Conservation (phyloP, 2,113 vertebrate species). For the Chrysochloris asiatica region DNA sequence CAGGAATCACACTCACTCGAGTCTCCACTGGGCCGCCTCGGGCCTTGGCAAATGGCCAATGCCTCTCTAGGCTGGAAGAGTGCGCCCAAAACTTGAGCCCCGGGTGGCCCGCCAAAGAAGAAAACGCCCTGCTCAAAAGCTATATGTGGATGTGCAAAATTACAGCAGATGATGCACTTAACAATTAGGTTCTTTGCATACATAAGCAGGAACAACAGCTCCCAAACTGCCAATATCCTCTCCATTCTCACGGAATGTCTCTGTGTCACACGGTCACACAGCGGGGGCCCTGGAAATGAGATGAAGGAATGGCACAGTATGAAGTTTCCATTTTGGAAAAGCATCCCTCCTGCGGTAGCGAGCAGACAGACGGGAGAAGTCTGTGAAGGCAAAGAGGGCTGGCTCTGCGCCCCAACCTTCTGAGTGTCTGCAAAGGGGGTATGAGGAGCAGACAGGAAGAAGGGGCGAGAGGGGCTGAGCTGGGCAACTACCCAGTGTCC, state of each 20-base stretch:
- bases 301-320: conserved; percentile 75
- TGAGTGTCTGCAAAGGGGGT: background rate
- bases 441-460: background rate
- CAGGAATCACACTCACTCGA: conserved; percentile 35
- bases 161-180: conserved; percentile 85
- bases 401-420: background rate
- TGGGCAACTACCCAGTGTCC: background rate
- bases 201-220: conserved; percentile 86
- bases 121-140: conserved; percentile 72
- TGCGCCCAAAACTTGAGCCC: conserved; percentile 43
- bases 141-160: conserved; percentile 83
- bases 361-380: conserved; percentile 67
- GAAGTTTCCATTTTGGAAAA: conserved; percentile 75
- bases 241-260: conserved; percentile 79
- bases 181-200: conserved; percentile 86
- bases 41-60: conserved; percentile 69
- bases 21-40: conserved; percentile 23
- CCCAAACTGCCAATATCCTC: conserved; percentile 85
- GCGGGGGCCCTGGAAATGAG: conserved; percentile 80
- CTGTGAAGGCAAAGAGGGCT: background rate
- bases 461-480: background rate
- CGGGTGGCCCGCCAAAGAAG: conserved; percentile 60
- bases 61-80: conserved; percentile 59
- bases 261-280: conserved; percentile 80
- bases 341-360: conserved; percentile 48